Evolutionary conservation across 2,888 invertebrate genomes (phyloP), one percentile per base, ranked within the genome.

Genomic region (Adineta ricciae): DNA sequence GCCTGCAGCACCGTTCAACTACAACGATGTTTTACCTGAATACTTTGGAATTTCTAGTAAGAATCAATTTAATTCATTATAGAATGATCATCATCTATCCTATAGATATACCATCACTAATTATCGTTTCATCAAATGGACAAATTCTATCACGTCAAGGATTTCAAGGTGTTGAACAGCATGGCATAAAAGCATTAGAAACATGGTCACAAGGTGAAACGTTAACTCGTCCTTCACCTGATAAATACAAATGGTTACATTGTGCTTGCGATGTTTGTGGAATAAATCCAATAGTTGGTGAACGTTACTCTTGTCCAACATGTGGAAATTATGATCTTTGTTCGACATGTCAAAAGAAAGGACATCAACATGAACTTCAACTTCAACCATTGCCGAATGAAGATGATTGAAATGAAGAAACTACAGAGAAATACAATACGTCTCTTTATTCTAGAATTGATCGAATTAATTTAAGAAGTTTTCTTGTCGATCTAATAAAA

Each of bases 281-380:
- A 2, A 92, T 92, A 86, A 92, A 93, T 41, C 93, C 94, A 0
- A 92, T 94, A 83, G 90, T 91, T 38, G 93, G 93, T 21, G 92
- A 92, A 21, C 91, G 93, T 85, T 94, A 94, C 94, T 93, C 93
- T 88, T 94, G 94, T 88, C 8, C 7, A 19, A 73, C 73, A 19
- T 73, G 73, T 73, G 38, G 19, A 27, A 73, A 73, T 38, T 73
- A 73, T 73, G 73, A 73, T 73, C 24, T 73, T 1, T 73, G 73
- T 38, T 19, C 73, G 5, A 21, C 21, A 36, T 73, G 73, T 24
- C 19, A 7, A 64, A 27, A 64, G 27, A 64, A 64, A 64, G 56
- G 27, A 27, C 56, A 64, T 27, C 27, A 64, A 38, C 73, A 73
- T 38, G 32, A 32, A 73, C 38, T 73, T 38, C 9, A 73, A 73